Evolutionary conservation across 2,113 vertebrate genomes (phyloP), one percentile per base, ranked within the genome.

Genomic region (Archilochus colubris): DNA sequence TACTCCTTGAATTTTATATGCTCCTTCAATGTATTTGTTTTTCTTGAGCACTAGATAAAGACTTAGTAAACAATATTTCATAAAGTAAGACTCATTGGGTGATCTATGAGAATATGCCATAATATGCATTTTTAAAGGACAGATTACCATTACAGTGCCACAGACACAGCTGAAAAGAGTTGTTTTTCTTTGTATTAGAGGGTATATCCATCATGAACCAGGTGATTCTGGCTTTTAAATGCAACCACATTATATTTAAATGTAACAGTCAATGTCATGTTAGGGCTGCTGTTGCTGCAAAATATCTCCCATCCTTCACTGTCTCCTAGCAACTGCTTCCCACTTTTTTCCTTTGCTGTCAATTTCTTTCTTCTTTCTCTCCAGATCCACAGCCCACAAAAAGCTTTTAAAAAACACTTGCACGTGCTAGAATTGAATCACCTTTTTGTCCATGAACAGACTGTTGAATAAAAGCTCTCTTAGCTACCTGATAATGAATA

Each of bases 271-370:
- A 78, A 51, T 74, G 82, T 70, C 82, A 82, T 38, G 51, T 92
- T 92, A 91, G 51, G 85, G 63, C 51, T 70, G 54, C 55, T 92
- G 84, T 46, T 1, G 14, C 63, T 94, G 67, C 48, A 94, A 94
- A 92, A 81, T 57, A 94, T 67, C 70, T 64, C 24, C 63, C 44
- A 67, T 89, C 75, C 43, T 89, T 85, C 82, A 74, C 48, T 0
- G 44, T 95, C 44, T 94, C 95, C 82, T 95, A 95, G 94, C 91
- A 96, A 96, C 94, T 25, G 36, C 85, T 94, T 96, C 64, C 68
- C 85, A 94, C 82, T 68, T 93, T 86, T 92, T 86, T 80, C 38
- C 53, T 76, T 81, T 81, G 61, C 79, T 94, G 93, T 91, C 89
- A 96, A 70, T 82, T 82, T 85, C 63, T 92, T 94, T 78, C 64